A percentile compares a stretch with the other conserved stretches of the same genome.
These are phyloP conservation scores for Dolichomitus sp. DNA, from an alignment of 2,888 invertebrate species.

Conservation along the genomic window DNA sequence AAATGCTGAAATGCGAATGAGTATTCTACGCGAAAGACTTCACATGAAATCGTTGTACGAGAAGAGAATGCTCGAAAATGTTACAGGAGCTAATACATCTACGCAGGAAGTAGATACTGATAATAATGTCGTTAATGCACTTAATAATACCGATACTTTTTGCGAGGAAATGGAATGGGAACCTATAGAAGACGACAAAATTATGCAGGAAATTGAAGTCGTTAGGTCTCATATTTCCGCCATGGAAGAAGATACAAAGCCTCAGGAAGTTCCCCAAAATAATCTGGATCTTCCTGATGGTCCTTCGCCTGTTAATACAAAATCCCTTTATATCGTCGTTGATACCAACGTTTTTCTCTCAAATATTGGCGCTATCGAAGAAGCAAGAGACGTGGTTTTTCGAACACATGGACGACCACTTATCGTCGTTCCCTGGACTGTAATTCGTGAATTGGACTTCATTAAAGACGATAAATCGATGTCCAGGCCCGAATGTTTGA, in stretches of 20 bases:
- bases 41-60: constrained; percentile 36
- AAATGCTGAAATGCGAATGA: constrained; percentile 56
- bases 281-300: constrained; percentile 69
- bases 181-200: constrained; percentile 82
- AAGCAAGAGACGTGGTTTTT: constrained; percentile 76
- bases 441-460: constrained; percentile 83
- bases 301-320: background rate
- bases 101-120: constrained; percentile 7
- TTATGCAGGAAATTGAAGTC: constrained; percentile 80
- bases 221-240: constrained; percentile 77
- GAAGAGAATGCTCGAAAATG: background rate
- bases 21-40: constrained; percentile 46
- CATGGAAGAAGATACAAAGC: constrained; percentile 36
- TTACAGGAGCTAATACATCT: background rate
- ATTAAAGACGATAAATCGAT: constrained; percentile 80
- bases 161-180: constrained; percentile 85
- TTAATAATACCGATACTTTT: constrained; percentile 59
- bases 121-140: background rate
- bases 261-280: constrained; percentile 68
- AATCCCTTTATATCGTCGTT: constrained; percentile 81
- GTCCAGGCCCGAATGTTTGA: constrained; percentile 72
- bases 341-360: constrained; percentile 85
- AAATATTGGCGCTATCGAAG: constrained; percentile 79
- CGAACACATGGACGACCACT: constrained; percentile 78
- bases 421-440: constrained; percentile 83